Evolutionary conservation across 2,113 vertebrate species (phyloP).

Genomic region (Carassius carassius): DNA sequence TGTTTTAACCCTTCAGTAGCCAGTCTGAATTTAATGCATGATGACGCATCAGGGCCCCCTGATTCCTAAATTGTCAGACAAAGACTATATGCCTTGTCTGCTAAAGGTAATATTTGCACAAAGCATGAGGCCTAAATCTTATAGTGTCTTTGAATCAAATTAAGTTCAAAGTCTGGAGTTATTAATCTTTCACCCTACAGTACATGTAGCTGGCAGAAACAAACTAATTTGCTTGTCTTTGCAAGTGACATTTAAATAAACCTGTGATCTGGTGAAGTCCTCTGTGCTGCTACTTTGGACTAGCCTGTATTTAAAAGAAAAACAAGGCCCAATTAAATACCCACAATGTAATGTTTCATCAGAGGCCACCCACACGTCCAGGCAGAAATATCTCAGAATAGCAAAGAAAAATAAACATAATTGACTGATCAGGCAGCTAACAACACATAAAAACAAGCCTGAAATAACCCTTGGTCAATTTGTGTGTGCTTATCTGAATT

Average conservation of each 20-base stretch:
- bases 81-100: background rate
- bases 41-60: background rate
- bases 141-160: background rate
- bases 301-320: background rate
- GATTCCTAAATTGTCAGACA: background rate
- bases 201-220: background rate
- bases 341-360: background rate
- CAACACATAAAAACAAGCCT: background rate
- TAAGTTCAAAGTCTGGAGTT: background rate
- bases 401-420: conserved; percentile 43
- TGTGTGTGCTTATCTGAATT: conserved; percentile 4
- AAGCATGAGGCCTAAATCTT: background rate
- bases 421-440: conserved; percentile 25
- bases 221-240: background rate
- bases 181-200: background rate
- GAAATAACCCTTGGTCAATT: background rate
- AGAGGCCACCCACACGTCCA: background rate
- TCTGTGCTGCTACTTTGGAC: background rate
- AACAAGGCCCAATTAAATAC: background rate
- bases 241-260: background rate
- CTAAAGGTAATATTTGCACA: background rate
- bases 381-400: conserved; percentile 37
- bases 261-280: background rate
- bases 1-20: background rate
- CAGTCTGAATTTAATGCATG: background rate